phyloP scores from a whole-genome alignment of 2,113 vertebrate genomes.

The Austrofundulus limnaeus region DNA sequence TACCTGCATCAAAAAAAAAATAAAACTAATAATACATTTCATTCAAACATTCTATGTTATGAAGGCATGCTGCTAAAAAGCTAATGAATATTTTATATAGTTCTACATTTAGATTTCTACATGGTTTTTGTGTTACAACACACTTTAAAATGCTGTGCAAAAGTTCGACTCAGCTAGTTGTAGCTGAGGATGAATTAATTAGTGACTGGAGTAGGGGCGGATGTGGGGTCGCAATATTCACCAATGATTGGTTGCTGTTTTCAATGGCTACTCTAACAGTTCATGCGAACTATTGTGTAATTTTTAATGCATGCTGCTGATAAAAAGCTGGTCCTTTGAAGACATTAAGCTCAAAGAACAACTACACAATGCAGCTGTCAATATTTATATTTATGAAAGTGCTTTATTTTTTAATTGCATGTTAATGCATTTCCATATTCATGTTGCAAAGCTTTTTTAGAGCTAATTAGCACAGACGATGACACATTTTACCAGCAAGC shows the following conservation, averaged over 20 bases:
- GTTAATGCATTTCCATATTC: constrained; percentile 13
- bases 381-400: constrained; percentile 21
- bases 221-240: constrained; percentile 18
- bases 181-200: constrained; percentile 30
- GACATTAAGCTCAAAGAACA: constrained; percentile 42
- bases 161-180: constrained; percentile 10
- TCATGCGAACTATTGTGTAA: constrained; percentile 28
- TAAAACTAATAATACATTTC: too few species aligned
- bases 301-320: constrained; percentile 29
- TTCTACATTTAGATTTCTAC: too few species aligned
- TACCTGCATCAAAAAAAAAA: too few species aligned
- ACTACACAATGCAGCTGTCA: constrained; percentile 32
- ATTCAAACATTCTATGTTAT: too few species aligned
- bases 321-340: constrained; percentile 40
- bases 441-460: neutral
- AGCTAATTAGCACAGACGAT: neutral
- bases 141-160: constrained; percentile 16
- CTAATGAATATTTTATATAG: too few species aligned
- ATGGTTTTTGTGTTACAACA: constrained; percentile 29
- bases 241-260: constrained; percentile 45
- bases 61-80: too few species aligned
- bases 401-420: constrained; percentile 14
- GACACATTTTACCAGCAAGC: too few species aligned
- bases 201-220: constrained; percentile 16
- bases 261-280: constrained; percentile 57